Evolutionary conservation across 2,888 invertebrate genomes (phyloP), one percentile per base, ranked within the genome.

Genomic region (Andricus quercusramuli): DNA sequence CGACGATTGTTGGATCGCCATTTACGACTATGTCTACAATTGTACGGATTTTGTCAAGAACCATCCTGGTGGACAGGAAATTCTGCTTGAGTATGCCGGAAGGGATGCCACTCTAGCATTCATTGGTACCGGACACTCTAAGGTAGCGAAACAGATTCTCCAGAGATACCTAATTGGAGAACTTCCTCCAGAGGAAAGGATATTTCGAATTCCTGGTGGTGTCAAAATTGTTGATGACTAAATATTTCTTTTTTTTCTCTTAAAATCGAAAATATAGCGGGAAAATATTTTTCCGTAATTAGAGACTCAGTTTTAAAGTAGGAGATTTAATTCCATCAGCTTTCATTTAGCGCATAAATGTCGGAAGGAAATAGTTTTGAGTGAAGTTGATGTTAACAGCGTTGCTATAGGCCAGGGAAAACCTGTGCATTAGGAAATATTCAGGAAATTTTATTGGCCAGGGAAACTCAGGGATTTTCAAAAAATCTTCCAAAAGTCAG

Each of bases 1-100:
- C 9, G 92, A 94, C 20, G 96, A 97, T 90, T 98, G 97, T 92
- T 98, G 98, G 98, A 94, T 97, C 77, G 95, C 97, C n/a, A 95
- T 98, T 70, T 97, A 96, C 91, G 97, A 98, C 93, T 95, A 96
- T 80, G 96, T 98, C 17, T 98, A 97, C 91, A 96, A 98, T 89
- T 95, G 97, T 78, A 96, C 97, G 1, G 94, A 94, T 59, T 97
- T 98, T 91, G 91, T 98, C 65, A 93, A 94, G 84, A 95, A 95
- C 95, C 98, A 98, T 93, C 97, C 97, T 0, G 98, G 97, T 78
- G 97, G 98, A 11, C 94, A 94, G 17, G 97, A 97, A 83, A 94
- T 98, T 25, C 95, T 98, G 86, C 91, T 97, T 86, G 98, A 98
- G 89, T 95, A 97, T 91, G 97, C 97, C 0, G 98, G 98, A 0